Conservation (phyloP, 2,113 vertebrate genomes). For the Dasyornis broadbenti region DNA sequence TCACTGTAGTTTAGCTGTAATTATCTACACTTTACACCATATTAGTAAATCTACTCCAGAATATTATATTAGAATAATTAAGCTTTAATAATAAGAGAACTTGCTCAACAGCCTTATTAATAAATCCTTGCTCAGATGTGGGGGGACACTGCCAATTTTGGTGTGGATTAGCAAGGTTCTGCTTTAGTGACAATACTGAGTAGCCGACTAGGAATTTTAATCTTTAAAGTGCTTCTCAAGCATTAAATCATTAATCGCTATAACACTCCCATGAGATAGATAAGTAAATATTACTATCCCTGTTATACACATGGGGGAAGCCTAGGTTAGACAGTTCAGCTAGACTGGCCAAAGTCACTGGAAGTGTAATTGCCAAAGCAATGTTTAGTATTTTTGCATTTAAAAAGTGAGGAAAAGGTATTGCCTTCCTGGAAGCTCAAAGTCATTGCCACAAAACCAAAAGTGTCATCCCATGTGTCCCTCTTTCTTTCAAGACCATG, state of each 20-base stretch:
- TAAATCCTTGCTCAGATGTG: slow-evolving; percentile 4
- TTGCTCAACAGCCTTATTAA: background rate
- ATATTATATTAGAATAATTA: slow-evolving; percentile 9
- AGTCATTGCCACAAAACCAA: background rate
- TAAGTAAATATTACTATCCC: background rate
- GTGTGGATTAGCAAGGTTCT: slow-evolving; percentile 24
- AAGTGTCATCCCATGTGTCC: background rate
- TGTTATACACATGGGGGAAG: background rate
- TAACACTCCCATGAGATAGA: background rate
- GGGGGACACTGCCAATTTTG: background rate
- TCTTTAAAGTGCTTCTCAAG: slow-evolving; percentile 35
- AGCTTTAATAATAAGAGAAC: background rate
- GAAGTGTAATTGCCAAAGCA: background rate
- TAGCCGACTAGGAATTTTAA: background rate
- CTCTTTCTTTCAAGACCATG: slow-evolving; percentile 1
- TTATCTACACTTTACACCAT: background rate
- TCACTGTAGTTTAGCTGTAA: background rate
- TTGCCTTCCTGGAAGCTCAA: background rate
- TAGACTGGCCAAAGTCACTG: background rate
- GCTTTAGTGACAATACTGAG: slow-evolving; percentile 14
- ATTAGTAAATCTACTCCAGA: slow-evolving; percentile 22
- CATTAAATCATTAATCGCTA: slow-evolving; percentile 28
- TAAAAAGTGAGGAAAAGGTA: background rate
- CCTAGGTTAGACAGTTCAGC: background rate
- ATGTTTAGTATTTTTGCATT: background rate